Evolutionary conservation across 2,888 invertebrate genomes (phyloP).

Genomic region (Carabus problematicus): DNA sequence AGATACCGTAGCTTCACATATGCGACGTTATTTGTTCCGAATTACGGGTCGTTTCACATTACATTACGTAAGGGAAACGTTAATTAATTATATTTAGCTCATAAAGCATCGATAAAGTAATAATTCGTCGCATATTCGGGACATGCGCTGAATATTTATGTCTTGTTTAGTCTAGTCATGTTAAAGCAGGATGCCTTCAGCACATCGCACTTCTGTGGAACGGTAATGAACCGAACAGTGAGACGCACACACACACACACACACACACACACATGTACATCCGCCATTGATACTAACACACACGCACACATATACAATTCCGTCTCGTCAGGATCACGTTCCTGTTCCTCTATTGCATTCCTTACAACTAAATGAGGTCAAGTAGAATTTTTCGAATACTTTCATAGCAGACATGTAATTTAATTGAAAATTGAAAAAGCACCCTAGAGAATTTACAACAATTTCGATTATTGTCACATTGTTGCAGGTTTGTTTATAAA

Average conservation of each 20-base stretch:
- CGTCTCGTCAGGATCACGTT: neutral
- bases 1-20: too few species aligned
- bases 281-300: conserved; percentile 3
- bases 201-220: too few species aligned
- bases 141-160: conserved; percentile 35
- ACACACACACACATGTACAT: neutral
- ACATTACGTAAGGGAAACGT: conserved; percentile 12
- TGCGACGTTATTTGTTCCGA: too few species aligned
- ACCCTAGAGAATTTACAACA: conserved; percentile 18
- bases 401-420: conserved; percentile 31
- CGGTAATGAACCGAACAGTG: too few species aligned
- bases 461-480: too few species aligned
- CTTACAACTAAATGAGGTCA: conserved; percentile 33
- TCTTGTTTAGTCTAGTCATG: conserved; percentile 14
- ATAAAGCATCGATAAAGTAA: conserved; percentile 37
- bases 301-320: neutral
- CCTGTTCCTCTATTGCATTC: conserved; percentile 34
- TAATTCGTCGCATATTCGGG: conserved; percentile 22
- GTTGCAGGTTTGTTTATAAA: too few species aligned
- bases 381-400: conserved; percentile 34
- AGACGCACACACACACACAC: neutral
- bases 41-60: neutral
- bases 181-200: too few species aligned
- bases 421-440: conserved; percentile 28
- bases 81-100: conserved; percentile 30